Evolutionary conservation across 2,888 invertebrate species (phyloP), one percentile per base, ranked within the genome.

Genomic region (Andrena flavipes): DNA sequence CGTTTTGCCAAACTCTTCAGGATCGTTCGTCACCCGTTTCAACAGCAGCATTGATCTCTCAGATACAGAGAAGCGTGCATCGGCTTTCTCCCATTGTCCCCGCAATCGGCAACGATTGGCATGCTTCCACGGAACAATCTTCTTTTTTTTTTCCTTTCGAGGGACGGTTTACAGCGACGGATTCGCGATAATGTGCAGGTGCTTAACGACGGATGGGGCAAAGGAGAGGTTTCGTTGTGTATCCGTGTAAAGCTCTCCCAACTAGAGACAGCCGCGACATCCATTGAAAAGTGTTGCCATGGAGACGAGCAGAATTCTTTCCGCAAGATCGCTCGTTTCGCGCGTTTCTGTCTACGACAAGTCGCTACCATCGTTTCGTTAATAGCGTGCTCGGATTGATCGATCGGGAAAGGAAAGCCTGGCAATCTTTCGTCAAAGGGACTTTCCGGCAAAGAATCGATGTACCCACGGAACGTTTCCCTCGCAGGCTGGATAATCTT

Each of bases 81-180:
- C 76, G 33, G 10, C 63, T 35, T 69, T 63, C 60, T 51, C 54
- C 56, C 62, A 54, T 42, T 54, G 51, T 67, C 62, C 30, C 33
- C 29, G 42, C 56, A n/a, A 49, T 42, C 51, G 54, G 30, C 48
- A 69, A 26, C 77, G 72, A 73, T 73, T 72, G 77, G 59, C 77
- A 78, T 68, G 59, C 72, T 78, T 73, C 73, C 77, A 56, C 59
- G 62, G 30, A 26, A 35, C 33, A 16, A 60, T 71, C 71, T 62
- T 49, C 5, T 33, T 29, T 30, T 13, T 60, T 29, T 29, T 30
- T 29, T 23, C 42, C 26, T 59, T 72, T 35, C 42, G 35, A n/a
- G 59, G 74, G 63, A 62, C 68, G 77, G 77, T 29, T 80, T 54
- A 33, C 26, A 63, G 48, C 59, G 70, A 35, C 59, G 7, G 70